phyloP scores from a whole-genome alignment of 1,140 invertebrate species.

The Sweltsa coloradensis region DNA sequence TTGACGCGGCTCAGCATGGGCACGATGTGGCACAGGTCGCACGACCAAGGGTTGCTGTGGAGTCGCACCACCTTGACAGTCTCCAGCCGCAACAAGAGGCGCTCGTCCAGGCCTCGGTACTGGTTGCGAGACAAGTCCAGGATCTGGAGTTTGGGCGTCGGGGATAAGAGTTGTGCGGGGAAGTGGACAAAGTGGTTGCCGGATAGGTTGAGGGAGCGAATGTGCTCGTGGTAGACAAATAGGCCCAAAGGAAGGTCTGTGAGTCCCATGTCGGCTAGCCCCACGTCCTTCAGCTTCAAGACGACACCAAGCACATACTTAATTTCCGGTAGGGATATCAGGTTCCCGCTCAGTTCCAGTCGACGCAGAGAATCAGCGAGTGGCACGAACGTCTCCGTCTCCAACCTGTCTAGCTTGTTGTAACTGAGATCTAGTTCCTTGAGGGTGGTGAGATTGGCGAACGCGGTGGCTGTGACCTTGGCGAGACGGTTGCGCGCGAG shows the following conservation, averaged over 20 bases:
- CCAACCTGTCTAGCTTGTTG: slow-evolving; percentile 55
- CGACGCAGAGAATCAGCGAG: slow-evolving; percentile 43
- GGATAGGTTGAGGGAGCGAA: slow-evolving; percentile 41
- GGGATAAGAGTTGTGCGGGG: slow-evolving; percentile 37
- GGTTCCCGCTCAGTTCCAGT: slow-evolving; percentile 55
- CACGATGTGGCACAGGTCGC: slow-evolving; percentile 47
- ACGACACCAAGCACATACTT: slow-evolving; percentile 39
- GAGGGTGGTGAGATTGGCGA: slow-evolving; percentile 50
- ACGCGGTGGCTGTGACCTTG: slow-evolving; percentile 52
- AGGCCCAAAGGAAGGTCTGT: slow-evolving; percentile 36
- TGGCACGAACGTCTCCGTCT: slow-evolving; percentile 42
- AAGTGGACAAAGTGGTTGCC: slow-evolving; percentile 39
- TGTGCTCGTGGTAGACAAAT: slow-evolving; percentile 34
- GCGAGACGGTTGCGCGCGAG: slow-evolving; percentile 59
- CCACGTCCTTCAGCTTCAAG: slow-evolving; percentile 39
- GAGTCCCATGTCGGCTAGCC: slow-evolving; percentile 38
- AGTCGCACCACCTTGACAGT: slow-evolving; percentile 34
- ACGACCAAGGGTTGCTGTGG: slow-evolving; percentile 51
- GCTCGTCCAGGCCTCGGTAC: slow-evolving; percentile 41
- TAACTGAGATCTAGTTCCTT: slow-evolving; percentile 55
- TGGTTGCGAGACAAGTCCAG: slow-evolving; percentile 50
- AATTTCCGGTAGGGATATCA: slow-evolving; percentile 29
- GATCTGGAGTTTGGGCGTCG: slow-evolving; percentile 38
- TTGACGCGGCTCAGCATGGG: slow-evolving; percentile 39
- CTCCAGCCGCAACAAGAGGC: slow-evolving; percentile 38